phyloP scores from a whole-genome alignment of 2,888 invertebrate genomes.

The Cosmorhoe ocellata region DNA sequence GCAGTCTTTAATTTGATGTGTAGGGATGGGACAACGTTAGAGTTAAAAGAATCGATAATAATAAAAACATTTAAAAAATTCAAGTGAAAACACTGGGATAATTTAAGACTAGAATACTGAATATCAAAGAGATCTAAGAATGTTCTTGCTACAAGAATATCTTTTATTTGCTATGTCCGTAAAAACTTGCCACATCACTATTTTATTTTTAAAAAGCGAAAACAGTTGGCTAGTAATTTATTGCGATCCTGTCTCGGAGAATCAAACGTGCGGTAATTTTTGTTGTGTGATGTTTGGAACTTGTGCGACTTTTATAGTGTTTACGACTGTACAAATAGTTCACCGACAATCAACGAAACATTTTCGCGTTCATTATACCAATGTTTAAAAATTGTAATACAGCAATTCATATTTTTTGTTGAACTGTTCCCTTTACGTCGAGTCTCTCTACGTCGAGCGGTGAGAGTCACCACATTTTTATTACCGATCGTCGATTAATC shows the following conservation, averaged over 20 bases:
- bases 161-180: background rate
- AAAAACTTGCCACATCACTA: conserved; percentile 27
- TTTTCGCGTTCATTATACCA: conserved; percentile 12
- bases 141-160: background rate
- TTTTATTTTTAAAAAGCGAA: conserved; percentile 26
- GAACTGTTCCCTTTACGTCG: too few relatives aligned
- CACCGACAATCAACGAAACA: conserved; percentile 19
- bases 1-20: conserved; percentile 34
- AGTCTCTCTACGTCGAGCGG: too few relatives aligned
- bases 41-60: background rate
- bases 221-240: conserved; percentile 33
- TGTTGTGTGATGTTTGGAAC: conserved; percentile 31
- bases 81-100: too few relatives aligned
- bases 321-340: conserved; percentile 25
- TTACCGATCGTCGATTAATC: too few relatives aligned
- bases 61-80: background rate
- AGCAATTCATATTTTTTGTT: too few relatives aligned
- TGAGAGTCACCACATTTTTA: too few relatives aligned
- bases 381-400: background rate
- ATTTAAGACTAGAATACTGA: too few relatives aligned
- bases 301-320: conserved; percentile 34
- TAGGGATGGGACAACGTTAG: conserved; percentile 21
- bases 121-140: too few relatives aligned
- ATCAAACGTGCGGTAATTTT: conserved; percentile 28
- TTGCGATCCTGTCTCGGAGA: conserved; percentile 16